Conservation (phyloP, 2,113 vertebrate genomes). For the Pterocles burchelli region DNA sequence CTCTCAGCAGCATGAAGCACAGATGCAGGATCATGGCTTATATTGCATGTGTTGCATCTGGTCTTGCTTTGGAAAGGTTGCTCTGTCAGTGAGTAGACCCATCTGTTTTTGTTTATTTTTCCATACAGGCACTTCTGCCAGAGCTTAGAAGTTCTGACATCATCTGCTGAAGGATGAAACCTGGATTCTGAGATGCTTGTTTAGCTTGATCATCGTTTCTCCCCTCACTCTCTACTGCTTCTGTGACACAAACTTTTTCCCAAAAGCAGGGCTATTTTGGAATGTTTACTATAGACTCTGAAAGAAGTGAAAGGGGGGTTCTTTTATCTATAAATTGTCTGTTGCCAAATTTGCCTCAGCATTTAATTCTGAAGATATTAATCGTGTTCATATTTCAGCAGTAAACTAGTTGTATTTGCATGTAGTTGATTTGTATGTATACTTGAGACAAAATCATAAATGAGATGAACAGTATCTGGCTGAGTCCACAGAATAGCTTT, state of each 20-base stretch:
- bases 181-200: background rate
- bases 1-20: background rate
- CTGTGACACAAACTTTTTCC: background rate
- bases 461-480: background rate
- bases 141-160: background rate
- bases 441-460: background rate
- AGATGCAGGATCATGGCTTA: background rate
- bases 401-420: background rate
- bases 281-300: background rate
- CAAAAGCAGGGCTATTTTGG: background rate
- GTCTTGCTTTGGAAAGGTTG: background rate
- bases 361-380: background rate
- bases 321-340: background rate
- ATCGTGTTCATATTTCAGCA: background rate
- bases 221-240: background rate
- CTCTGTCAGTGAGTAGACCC: background rate
- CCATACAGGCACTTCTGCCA: background rate
- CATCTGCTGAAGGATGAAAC: background rate
- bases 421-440: background rate
- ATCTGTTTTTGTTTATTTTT: conserved; percentile 20
- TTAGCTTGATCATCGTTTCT: background rate
- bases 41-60: background rate
- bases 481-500: background rate
- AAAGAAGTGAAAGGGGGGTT: background rate
- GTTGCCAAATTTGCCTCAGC: background rate